Conservation (phyloP, 2,797 vertebrate species). For the Liparis tanakae region DNA sequence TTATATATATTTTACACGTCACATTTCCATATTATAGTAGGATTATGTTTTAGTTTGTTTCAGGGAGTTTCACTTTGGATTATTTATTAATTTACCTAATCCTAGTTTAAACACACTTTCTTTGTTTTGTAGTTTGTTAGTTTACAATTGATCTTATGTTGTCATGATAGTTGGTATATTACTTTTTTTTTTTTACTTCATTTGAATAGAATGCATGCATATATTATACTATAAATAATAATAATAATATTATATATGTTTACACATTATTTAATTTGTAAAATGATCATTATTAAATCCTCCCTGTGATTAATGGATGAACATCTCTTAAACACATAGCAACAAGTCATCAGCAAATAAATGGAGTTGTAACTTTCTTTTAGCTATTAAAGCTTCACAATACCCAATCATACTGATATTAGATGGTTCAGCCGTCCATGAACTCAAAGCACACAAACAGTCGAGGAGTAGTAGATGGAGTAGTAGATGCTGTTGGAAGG, state of each 20-base stretch:
- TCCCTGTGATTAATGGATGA: not conserved
- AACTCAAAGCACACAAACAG: not conserved
- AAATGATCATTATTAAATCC: not conserved
- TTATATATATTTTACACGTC: too few species aligned
- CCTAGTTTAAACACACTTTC: not conserved
- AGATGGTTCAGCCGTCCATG: not conserved
- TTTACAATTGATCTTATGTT: not conserved
- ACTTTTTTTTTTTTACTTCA: not conserved
- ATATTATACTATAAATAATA: too few species aligned
- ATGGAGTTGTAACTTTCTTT: constrained; percentile 1
- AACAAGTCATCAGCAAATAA: constrained; percentile 45
- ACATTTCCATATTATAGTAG: not conserved
- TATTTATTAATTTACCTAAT: not conserved
- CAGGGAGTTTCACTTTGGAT: not conserved
- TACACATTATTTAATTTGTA: not conserved
- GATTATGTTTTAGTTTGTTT: not conserved
- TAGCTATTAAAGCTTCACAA: not conserved
- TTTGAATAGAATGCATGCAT: too few species aligned
- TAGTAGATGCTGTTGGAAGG: too few species aligned
- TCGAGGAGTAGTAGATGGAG: not conserved
- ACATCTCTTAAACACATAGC: constrained; percentile 5
- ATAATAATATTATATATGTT: not conserved
- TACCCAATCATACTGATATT: not conserved
- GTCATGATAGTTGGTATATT: not conserved
- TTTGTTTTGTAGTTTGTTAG: too few species aligned